These are phyloP conservation scores for Slavum lentiscoides DNA, from an alignment of 2,888 invertebrate species.

Conservation along the genomic window DNA sequence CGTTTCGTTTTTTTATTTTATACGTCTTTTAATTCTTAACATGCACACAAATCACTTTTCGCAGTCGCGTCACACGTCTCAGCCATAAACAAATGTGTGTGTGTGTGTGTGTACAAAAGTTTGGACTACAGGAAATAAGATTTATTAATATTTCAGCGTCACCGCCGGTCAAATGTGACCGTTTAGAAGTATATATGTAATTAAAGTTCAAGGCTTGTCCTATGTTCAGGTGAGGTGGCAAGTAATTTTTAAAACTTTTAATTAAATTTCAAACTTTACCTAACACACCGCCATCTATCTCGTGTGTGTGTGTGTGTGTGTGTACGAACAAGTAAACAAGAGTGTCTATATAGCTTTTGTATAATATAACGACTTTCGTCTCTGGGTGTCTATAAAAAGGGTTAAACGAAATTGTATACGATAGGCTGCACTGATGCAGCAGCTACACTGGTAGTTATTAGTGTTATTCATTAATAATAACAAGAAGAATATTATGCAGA, in stretches of 20 bases:
- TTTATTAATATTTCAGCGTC: conserved; percentile 5
- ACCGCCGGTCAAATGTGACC: neutral
- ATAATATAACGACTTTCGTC: neutral
- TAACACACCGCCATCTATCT: no score
- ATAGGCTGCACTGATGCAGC: no score
- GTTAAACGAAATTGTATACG: no score
- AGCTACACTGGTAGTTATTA: no score
- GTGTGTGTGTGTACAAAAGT: neutral
- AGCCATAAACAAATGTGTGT: no score
- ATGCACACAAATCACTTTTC: neutral
- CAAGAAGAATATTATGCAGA: no score
- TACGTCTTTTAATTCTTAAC: neutral
- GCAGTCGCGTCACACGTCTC: neutral
- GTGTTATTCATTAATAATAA: no score
- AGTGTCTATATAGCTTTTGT: no score
- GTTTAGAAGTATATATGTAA: neutral
- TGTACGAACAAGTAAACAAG: neutral
- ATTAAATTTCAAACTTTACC: conserved; percentile 4
- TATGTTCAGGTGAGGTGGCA: no score
- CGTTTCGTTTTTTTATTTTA: no score
- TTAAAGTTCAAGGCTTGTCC: neutral
- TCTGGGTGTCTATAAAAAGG: neutral
- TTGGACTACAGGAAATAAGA: neutral
- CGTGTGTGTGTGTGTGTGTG: neutral
- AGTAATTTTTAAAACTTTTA: conserved; percentile 14